Evolutionary conservation across 2,888 invertebrate genomes (phyloP).

Genomic region (Tetramorium bicarinatum): DNA sequence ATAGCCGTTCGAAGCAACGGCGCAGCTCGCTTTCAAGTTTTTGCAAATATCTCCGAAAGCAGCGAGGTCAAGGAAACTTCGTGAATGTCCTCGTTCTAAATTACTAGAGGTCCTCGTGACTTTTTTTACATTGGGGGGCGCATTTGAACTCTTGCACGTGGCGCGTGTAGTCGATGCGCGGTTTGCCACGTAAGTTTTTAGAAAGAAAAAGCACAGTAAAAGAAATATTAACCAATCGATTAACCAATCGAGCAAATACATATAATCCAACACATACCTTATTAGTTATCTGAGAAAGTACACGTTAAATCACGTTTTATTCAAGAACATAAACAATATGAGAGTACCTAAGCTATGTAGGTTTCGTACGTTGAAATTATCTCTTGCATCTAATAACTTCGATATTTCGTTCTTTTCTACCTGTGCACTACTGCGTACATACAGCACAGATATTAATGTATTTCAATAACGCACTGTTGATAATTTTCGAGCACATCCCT

Average conservation of each 20-base stretch:
- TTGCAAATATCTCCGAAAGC: slow-evolving; percentile 35
- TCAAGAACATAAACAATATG: background rate
- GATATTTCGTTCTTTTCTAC: slow-evolving; percentile 50
- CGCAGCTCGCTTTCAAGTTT: slow-evolving; percentile 25
- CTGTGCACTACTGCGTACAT: background rate
- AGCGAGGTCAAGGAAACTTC: slow-evolving; percentile 36
- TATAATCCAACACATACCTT: background rate
- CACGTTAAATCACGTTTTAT: slow-evolving; percentile 3
- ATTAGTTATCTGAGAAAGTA: background rate
- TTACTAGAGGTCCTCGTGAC: slow-evolving; percentile 14
- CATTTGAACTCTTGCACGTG: slow-evolving; percentile 22
- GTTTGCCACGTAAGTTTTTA: background rate
- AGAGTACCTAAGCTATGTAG: background rate
- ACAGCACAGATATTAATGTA: background rate
- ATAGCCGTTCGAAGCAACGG: slow-evolving; percentile 23
- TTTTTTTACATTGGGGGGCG: slow-evolving; percentile 23
- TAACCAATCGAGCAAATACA: background rate
- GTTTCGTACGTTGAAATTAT: background rate
- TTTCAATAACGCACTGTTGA: background rate
- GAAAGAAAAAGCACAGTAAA: background rate
- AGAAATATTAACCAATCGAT: background rate
- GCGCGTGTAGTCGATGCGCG: slow-evolving; percentile 29
- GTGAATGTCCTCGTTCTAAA: slow-evolving; percentile 43
- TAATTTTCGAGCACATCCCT: slow-evolving; percentile 47
- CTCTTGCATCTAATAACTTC: background rate